Evolutionary conservation across 2,888 invertebrate genomes (phyloP), one percentile per base, ranked within the genome.

Genomic region (Carabus problematicus): DNA sequence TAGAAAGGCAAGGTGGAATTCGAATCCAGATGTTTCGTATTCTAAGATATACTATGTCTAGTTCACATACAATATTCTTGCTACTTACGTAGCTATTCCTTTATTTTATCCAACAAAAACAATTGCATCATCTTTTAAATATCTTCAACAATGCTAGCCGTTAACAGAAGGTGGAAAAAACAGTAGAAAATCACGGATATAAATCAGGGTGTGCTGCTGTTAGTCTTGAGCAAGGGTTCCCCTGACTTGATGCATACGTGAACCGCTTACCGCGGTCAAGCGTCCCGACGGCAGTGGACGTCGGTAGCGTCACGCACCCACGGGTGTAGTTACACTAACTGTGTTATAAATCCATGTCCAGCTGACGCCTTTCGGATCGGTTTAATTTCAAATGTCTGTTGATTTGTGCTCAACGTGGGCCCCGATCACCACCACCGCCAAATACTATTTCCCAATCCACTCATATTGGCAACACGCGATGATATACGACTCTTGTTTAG

Each of bases 301-400:
- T 29, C 29, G 29, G 29, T 29, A 29, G 29, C 29, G 29, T 29
- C 29, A 52, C 52, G 16, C 14, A 8, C 56, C 59, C 80, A 73
- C 73, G 80, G 78, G 80, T 75, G 77, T 75, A 79, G 79, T 80
- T 80, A 79, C 73, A 72, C 74, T 77, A 77, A 76, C 77, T 78
- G 76, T 71, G 76, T 76, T 76, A 79, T 80, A 80, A 80, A 80
- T 80, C 76, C 76, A 72, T 72, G 72, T 72, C 71, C 60, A 60
- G 59, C 62, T 67, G 67, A 45, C 58, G 63, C 61, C 41, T 70
- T 59, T 43, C 58, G 12, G 11, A 12, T 42, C 42, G 55, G 45
- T 64, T 58, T 12, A 43, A 58, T 58, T 58, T 39, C n/a, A 58
- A 19, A 58, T 58, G 14, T 12, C 40, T 11, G n/a, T 39, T 58